Conservation (phyloP, 2,113 vertebrate species). For the Cololabis saira region DNA sequence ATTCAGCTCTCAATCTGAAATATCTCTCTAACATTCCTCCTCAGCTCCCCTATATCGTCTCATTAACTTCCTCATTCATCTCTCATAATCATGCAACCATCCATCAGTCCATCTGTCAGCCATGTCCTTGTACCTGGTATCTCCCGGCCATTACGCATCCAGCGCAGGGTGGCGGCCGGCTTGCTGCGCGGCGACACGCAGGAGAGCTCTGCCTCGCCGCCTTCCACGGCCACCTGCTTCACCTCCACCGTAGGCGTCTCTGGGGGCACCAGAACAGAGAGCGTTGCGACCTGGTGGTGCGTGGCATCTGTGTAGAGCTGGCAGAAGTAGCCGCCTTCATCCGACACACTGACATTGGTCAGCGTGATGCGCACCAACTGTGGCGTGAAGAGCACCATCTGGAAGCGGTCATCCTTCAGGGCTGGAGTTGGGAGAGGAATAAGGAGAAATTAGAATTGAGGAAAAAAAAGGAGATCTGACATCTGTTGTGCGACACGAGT, state of each 20-base stretch:
- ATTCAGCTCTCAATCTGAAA: constrained; percentile 38
- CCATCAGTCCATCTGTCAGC: constrained; percentile 30
- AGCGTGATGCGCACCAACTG: constrained; percentile 87
- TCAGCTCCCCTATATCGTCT: constrained; percentile 29
- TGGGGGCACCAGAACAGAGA: constrained; percentile 87
- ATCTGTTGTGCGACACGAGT: neutral
- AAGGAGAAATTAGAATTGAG: neutral
- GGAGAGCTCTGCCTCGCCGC: constrained; percentile 87
- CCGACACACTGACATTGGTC: constrained; percentile 87
- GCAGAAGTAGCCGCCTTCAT: constrained; percentile 94
- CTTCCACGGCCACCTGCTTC: constrained; percentile 88
- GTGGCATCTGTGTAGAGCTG: constrained; percentile 92
- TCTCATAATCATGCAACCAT: constrained; percentile 19
- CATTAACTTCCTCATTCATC: constrained; percentile 51
- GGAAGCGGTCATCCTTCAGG: constrained; percentile 92
- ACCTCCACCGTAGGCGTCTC: constrained; percentile 88
- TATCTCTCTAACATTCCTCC: constrained; percentile 43
- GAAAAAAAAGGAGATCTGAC: neutral
- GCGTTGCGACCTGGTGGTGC: constrained; percentile 92
- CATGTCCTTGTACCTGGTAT: constrained; percentile 80
- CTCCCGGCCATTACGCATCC: constrained; percentile 86
- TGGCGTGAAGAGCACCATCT: constrained; percentile 89
- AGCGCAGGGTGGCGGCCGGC: constrained; percentile 86
- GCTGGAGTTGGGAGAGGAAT: constrained; percentile 71
- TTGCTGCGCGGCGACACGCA: constrained; percentile 88